Base-by-base conservation (phyloP, 2,888 invertebrate species). In the Adelognathus sp. region DNA sequence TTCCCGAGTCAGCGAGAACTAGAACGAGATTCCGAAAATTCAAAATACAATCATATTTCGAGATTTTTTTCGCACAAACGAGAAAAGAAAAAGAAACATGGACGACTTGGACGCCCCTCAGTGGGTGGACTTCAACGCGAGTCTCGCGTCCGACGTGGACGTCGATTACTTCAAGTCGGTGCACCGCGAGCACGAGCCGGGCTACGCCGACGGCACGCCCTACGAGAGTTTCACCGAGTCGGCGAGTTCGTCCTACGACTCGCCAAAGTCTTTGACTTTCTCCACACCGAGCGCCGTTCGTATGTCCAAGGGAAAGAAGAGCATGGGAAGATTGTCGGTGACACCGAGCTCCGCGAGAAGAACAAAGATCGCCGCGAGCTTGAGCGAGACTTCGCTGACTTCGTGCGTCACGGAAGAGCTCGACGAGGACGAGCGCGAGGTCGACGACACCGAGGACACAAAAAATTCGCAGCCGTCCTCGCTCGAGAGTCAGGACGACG, bases 51-150 rank as follows among this genome's bases (percentile, higher is more conserved):
- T 9, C 21, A 33, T 44, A 44, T 5, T 29, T 29, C 1, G 3
- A 33, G 14, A 61, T 29, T 2, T 3, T 41, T 29, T 44, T 44
- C 7, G 1, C 11, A 0, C 16, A 44, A 14, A 16, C 7, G 9
- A 21, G 11, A 39, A 36, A n/a, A 6, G 36, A 11, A 1, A 39
- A 39, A 5, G 14, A 39, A n/a, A 3, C 11, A 80, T 81, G 78
- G 80, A 80, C 36, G 24, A 63, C 14, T 70, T 63, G 60, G 67
- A 81, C 44, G 82, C 82, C 9, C 83, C 82, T 0, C 81, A 78
- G 50, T 83, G 82, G 82, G 76, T 46, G 4, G 82, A 82, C 50
- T 83, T 83, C 58, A 60, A 66, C 18, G 71, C 76, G 0, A 82
- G 81, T 64, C 73, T 70, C 21, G 66, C 44, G 60, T 69, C 76